Evolutionary conservation across 2,888 invertebrate genomes (phyloP).

Genomic region (Agonopterix arenella): DNA sequence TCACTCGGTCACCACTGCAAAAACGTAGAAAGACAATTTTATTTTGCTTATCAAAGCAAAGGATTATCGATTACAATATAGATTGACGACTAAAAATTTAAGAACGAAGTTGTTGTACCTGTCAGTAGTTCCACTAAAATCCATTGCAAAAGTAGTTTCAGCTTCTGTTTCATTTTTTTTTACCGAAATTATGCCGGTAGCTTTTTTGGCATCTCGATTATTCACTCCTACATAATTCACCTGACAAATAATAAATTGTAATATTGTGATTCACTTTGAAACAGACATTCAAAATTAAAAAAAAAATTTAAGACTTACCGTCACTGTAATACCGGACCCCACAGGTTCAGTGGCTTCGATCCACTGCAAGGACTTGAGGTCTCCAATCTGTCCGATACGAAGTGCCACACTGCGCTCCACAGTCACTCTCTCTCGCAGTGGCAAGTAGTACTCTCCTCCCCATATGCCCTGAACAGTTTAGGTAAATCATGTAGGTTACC

Average conservation of each 20-base stretch:
- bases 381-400: constrained; percentile 11
- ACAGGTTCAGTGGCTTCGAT: background rate
- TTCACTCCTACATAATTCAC: constrained; percentile 21
- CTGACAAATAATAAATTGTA: constrained; percentile 4
- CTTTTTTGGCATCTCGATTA: constrained; percentile 25
- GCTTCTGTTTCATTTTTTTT: constrained; percentile 5
- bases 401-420: constrained; percentile 15
- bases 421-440: constrained; percentile 12
- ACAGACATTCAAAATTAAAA: background rate
- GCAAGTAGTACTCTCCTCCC: constrained; percentile 33
- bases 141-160: constrained; percentile 31
- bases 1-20: constrained; percentile 72
- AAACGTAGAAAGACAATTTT: too few species aligned
- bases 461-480: constrained; percentile 20
- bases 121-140: constrained; percentile 44
- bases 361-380: background rate
- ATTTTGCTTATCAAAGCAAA: too few species aligned
- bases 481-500: too few species aligned
- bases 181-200: constrained; percentile 17
- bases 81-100: background rate
- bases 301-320: background rate
- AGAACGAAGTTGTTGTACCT: constrained; percentile 18
- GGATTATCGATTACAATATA: too few species aligned
- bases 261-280: background rate
- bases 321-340: background rate